Percentiles rank a stretch among this genome's conserved stretches.
Evolutionary conservation across 2,888 invertebrate species (phyloP).

Genomic region (Ochropacha duplaris): DNA sequence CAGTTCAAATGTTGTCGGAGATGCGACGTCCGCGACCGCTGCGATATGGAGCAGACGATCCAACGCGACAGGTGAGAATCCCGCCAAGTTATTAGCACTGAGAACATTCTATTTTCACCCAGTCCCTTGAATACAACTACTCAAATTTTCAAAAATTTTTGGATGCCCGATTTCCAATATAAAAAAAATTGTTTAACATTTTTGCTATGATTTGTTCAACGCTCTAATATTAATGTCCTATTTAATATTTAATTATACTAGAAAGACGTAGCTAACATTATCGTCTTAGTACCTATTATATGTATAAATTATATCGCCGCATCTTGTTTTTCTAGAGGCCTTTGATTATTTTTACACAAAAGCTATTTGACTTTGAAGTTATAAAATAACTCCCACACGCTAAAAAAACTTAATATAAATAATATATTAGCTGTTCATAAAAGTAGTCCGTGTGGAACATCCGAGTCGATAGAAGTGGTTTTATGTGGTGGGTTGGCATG

Average conservation of each 20-base stretch:
- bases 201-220: slow-evolving; percentile 3
- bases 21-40: slow-evolving; percentile 14
- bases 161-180: slow-evolving; percentile 42
- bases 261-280: not conserved
- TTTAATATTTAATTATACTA: not conserved
- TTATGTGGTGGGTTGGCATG: not conserved
- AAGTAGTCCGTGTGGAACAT: not conserved
- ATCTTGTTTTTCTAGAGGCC: slow-evolving; percentile 20
- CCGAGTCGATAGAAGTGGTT: not conserved
- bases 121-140: slow-evolving; percentile 25
- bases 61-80: slow-evolving; percentile 52
- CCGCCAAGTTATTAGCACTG: slow-evolving; percentile 46
- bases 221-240: not conserved
- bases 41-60: slow-evolving; percentile 49
- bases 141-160: slow-evolving; percentile 31
- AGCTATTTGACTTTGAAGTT: slow-evolving; percentile 14
- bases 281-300: no score
- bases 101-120: slow-evolving; percentile 51
- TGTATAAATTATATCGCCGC: slow-evolving; percentile 8
- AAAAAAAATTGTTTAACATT: slow-evolving; percentile 23
- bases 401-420: slow-evolving; percentile 7
- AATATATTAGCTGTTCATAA: not conserved
- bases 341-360: slow-evolving; percentile 19
- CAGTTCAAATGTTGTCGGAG: not conserved
- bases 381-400: slow-evolving; percentile 27